Evolutionary conservation across 2,113 vertebrate genomes (phyloP), one percentile per base, ranked within the genome.

Genomic region (Bubo bubo): DNA sequence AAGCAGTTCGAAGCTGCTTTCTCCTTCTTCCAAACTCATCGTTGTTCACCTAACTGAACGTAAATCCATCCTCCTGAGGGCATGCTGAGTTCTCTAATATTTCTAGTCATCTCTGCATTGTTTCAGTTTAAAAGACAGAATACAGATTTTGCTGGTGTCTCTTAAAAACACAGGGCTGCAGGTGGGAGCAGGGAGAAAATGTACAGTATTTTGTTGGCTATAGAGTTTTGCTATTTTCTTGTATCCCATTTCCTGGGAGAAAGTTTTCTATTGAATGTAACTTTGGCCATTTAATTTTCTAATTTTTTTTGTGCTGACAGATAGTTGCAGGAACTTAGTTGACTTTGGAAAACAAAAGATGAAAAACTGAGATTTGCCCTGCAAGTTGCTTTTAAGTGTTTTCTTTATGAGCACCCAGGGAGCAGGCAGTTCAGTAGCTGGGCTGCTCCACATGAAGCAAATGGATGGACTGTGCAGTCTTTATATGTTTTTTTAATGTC

Each of bases 191-290:
- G 55, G 71, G 83, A 90, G 21, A 73, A 76, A 53, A 70, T 64
- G 49, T 88, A 82, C 52, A 84, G n/a, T 95, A 88, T 91, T 97
- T 97, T 94, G 79, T 93, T 84, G 28, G 72, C 82, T 93, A n/a
- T 24, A 90, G 79, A 64, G 39, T 74, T 94, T 95, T 94, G 91
- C 68, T 96, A 39, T 93, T 92, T 91, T 66, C 27, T 86, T 86
- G 28, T 93, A 67, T 74, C 50, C 59, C 26, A 11, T 88, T 97
- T 97, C 74, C 24, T 87, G 62, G 59, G 75, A 95, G 47, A 66
- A 73, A 45, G n/a, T 82, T 94, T 91, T 91, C 47, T 93, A 37
- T 39, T 81, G 41, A 80, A 83, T 62, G 60, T 71, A 77, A 63
- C 52, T 53, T 95, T 62, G 26, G 91, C 79, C 79, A 8, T 87